Evolutionary conservation across 1,140 invertebrate genomes (phyloP), one percentile per base, ranked within the genome.

Genomic region (Cryptotermes secundus): DNA sequence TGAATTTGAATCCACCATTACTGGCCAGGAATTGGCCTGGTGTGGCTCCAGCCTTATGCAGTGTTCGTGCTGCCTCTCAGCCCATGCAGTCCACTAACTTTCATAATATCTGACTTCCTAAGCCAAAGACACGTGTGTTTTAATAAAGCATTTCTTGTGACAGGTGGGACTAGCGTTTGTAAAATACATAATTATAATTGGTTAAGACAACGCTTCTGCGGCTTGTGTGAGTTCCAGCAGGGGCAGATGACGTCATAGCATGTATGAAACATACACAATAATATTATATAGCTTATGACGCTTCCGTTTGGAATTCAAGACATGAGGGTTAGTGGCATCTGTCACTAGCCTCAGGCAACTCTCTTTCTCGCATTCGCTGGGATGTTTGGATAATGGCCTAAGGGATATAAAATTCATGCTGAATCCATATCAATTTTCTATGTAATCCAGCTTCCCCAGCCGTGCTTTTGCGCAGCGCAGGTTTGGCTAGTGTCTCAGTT

Each of bases 111-210:
- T n/a, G 59, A 72, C 59, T n/a, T 72, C n/a, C 59, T 72, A 72
- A 72, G 59, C 59, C 59, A 72, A 72, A 59, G 53, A 72, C 59
- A 72, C 59, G 59, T 72, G 59, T 26, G 59, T 72, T 72, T 72
- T 72, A 72, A 72, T 72, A 72, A 72, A 26, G 59, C 59, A 72
- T 72, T 72, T 72, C n/a, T 72, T 72, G 59, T 72, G 59, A 72
- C 59, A 72, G 59, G 59, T 72, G 59, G 59, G 59, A 31, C 59
- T 31, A 72, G 31, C 59, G 59, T 72, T 72, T 72, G 59, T 72
- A 72, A 72, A 31, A 72, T 72, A 72, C 59, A 72, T 72, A 72
- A 72, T 31, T 72, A 72, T 72, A 72, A 72, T 72, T 72, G 59
- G 59, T 72, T 72, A 72, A 31, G 59, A 72, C 59, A 72, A 72